Evolutionary conservation across 1,140 invertebrate genomes (phyloP).

Genomic region (Nymphalis io): DNA sequence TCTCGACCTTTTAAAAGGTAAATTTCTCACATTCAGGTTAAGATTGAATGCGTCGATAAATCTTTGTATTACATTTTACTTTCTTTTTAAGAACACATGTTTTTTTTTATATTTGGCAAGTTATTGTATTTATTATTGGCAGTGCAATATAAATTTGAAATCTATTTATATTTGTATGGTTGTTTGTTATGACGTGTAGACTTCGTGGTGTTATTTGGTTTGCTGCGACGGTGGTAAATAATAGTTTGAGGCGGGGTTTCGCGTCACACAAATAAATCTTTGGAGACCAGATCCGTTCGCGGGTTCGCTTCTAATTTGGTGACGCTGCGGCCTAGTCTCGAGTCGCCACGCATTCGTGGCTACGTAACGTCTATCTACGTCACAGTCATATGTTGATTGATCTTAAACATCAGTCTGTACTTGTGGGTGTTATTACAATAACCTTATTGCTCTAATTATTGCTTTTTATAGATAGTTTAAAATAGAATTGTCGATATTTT

Average conservation of each 20-base stretch:
- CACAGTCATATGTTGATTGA: conserved; percentile 21
- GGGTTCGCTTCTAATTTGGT: conserved; percentile 73
- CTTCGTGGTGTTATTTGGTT: conserved; percentile 57
- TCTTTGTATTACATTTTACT: background rate
- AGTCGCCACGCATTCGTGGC: conserved; percentile 13
- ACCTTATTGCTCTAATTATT: conserved; percentile 32
- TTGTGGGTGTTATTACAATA: conserved; percentile 28
- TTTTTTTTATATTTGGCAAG: conserved; percentile 17
- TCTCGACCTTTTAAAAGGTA: too few species aligned
- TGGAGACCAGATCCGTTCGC: conserved; percentile 35
- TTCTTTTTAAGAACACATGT: conserved; percentile 1
- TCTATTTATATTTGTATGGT: conserved; percentile 52
- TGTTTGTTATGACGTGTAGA: conserved; percentile 44
- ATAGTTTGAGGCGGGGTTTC: conserved; percentile 55
- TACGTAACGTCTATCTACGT: conserved; percentile 33
- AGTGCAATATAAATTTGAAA: conserved; percentile 22
- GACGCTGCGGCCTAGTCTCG: conserved; percentile 45
- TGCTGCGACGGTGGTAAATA: conserved; percentile 39
- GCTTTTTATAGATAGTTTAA: conserved; percentile 20
- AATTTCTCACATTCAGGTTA: too few species aligned
- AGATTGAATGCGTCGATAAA: too few species aligned
- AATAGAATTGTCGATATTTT: conserved; percentile 19
- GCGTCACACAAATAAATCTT: conserved; percentile 64
- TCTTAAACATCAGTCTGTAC: conserved; percentile 23
- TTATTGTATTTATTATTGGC: conserved; percentile 28